These are phyloP conservation scores for Drosophila leonis DNA, from an alignment of 2,888 invertebrate species.

Conservation along the genomic window DNA sequence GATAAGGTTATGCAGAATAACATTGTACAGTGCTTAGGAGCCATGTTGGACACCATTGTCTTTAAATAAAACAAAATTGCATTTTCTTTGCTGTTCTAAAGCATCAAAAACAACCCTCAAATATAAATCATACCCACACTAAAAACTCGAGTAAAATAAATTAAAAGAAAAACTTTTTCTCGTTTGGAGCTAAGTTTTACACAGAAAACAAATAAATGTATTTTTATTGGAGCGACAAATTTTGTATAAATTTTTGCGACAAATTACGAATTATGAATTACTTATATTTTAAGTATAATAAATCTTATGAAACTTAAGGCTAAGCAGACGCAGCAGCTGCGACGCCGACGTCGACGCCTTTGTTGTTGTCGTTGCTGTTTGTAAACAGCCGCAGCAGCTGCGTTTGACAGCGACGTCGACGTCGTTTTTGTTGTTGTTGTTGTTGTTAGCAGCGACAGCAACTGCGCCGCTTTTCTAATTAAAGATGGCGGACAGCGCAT, in stretches of 20 bases:
- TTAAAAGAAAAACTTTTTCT: conserved; percentile 58
- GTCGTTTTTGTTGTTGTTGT: conserved; percentile 35
- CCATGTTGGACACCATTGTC: conserved; percentile 97
- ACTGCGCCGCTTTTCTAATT: conserved; percentile 60
- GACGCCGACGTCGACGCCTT: conserved; percentile 16
- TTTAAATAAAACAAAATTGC: conserved; percentile 91
- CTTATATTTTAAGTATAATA: conserved; percentile 42
- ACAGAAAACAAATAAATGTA: conserved; percentile 36
- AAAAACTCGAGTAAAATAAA: conserved; percentile 35
- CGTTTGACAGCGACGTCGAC: conserved; percentile 19
- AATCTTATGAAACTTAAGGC: conserved; percentile 54
- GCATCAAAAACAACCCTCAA: conserved; percentile 40
- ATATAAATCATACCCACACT: conserved; percentile 23
- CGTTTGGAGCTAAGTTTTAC: conserved; percentile 62
- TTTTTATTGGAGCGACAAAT: conserved; percentile 36
- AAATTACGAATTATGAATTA: conserved; percentile 14
- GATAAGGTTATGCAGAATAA: conserved; percentile 98
- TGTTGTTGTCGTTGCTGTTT: conserved; percentile 39
- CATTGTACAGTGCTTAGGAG: conserved; percentile 98
- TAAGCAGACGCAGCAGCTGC: conserved; percentile 56
- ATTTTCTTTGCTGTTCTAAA: conserved; percentile 53
- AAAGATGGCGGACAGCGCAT: conserved; percentile 69
- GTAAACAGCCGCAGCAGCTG: conserved; percentile 55
- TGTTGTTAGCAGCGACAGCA: conserved; percentile 19
- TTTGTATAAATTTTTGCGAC: conserved; percentile 16